Base-by-base conservation (phyloP, 2,113 vertebrate species). In the Varanus komodoensis region DNA sequence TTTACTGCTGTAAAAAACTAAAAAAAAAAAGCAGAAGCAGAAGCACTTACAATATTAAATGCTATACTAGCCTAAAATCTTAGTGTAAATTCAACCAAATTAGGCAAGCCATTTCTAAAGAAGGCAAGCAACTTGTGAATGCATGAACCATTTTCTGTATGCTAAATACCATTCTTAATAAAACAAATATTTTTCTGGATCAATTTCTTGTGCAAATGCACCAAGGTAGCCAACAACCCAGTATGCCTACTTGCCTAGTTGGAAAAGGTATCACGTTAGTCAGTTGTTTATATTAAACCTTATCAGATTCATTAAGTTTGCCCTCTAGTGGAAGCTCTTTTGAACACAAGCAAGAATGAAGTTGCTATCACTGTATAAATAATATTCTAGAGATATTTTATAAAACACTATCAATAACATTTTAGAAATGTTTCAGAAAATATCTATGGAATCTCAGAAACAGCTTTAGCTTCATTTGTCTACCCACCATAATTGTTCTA, bases 291-390 rank as follows among this genome's bases (percentile, higher is more conserved):
- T 92, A 88, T 34, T 64, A 23, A 54, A 25, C 92, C 92, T 95
- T 86, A 83, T 93, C 87, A 21, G 93, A 71, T 91, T 95, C 94
- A 92, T 94, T 97, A 87, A 32, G 96, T 95, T 97, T 97, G 97
- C 97, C 97, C 97, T 96, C 97, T 98, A 96, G 97, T 96, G 97
- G 97, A 92, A 97, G 89, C 92, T 96, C 92, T 95, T 97, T 96
- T 93, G 82, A 96, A 90, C 84, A 94, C 93, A 95, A 61, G 86
- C 27, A 83, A 90, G 93, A 21, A 84, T n/a, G 29, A 68, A 12
- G n/a, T 32, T 23, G 21, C 19, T 34, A 38, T 64, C 64, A 86
- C 21, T 38, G 21, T 44, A 82, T 44, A 6, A 57, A 7, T 61
- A 57, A 44, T 57, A 57, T 61, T 74, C 15, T 29, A 64, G 21